Conservation (phyloP, 2,113 vertebrate species). For the Hassar affinis region DNA sequence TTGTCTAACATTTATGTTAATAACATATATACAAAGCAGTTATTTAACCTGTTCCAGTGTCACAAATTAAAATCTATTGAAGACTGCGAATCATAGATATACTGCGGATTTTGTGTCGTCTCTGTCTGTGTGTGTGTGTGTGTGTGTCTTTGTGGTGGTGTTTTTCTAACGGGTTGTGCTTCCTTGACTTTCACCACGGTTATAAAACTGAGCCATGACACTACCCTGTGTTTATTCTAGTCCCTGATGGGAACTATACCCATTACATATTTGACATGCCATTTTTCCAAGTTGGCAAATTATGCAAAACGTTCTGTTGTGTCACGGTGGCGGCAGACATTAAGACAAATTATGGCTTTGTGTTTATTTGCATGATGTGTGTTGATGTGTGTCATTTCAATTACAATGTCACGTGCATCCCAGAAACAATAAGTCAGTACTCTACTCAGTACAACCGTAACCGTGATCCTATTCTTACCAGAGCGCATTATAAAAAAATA, state of each 20-base stretch:
- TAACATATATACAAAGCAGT: background rate
- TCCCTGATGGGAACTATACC: background rate
- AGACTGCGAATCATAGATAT: background rate
- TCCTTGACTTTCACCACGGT: background rate
- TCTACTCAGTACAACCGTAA: background rate
- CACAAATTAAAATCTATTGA: slow-evolving; percentile 2
- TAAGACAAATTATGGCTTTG: background rate
- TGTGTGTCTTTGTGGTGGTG: background rate
- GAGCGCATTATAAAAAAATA: background rate
- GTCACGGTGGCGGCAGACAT: background rate
- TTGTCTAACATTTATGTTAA: background rate
- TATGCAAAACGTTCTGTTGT: background rate
- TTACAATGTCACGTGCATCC: background rate
- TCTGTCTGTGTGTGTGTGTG: background rate
- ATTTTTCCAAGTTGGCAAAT: background rate
- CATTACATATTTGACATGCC: background rate
- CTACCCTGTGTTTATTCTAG: background rate
- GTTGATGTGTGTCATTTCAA: background rate
- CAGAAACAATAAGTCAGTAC: background rate
- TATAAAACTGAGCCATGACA: background rate
- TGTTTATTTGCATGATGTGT: background rate
- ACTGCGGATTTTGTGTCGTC: background rate
- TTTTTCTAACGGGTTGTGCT: too few species aligned
- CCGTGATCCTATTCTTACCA: background rate
- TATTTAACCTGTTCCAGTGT: background rate